Evolutionary conservation across 2,888 invertebrate species (phyloP).

Genomic region (Drosophila testacea): DNA sequence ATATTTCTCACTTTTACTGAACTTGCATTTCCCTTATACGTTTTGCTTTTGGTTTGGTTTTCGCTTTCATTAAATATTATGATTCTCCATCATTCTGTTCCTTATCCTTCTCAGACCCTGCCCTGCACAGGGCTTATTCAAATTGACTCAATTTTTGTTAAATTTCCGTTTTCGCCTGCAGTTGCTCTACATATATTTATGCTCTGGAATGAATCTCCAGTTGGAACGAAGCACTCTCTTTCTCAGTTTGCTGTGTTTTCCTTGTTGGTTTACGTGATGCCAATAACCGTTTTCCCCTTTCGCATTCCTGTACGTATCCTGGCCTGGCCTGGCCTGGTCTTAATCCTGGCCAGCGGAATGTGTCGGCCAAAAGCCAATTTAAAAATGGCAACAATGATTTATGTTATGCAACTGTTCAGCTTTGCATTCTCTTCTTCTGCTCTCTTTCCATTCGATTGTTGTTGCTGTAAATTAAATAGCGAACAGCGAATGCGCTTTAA

Average conservation of each 20-base stretch:
- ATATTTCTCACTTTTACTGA: slow-evolving; percentile 40
- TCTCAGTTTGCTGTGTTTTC: slow-evolving; percentile 25
- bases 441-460: background rate
- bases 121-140: slow-evolving; percentile 65
- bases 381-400: slow-evolving; percentile 84
- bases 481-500: slow-evolving; percentile 61
- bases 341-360: slow-evolving; percentile 71
- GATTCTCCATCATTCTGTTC: slow-evolving; percentile 29
- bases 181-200: slow-evolving; percentile 52
- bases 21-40: slow-evolving; percentile 37
- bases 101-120: slow-evolving; percentile 38
- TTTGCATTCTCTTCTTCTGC: slow-evolving; percentile 8
- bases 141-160: slow-evolving; percentile 81
- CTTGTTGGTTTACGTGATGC: slow-evolving; percentile 42
- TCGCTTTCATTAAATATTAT: slow-evolving; percentile 44
- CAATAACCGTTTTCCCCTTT: slow-evolving; percentile 2
- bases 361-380: slow-evolving; percentile 82
- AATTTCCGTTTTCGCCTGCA: slow-evolving; percentile 70
- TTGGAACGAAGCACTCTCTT: slow-evolving; percentile 2
- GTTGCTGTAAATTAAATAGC: slow-evolving; percentile 57
- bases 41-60: slow-evolving; percentile 29
- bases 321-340: slow-evolving; percentile 42
- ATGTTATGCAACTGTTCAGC: slow-evolving; percentile 51
- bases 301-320: slow-evolving; percentile 16
- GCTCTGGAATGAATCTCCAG: slow-evolving; percentile 45